These are phyloP conservation scores for Trichechus manatus DNA, from an alignment of 2,113 vertebrate species.

Conservation along the genomic window DNA sequence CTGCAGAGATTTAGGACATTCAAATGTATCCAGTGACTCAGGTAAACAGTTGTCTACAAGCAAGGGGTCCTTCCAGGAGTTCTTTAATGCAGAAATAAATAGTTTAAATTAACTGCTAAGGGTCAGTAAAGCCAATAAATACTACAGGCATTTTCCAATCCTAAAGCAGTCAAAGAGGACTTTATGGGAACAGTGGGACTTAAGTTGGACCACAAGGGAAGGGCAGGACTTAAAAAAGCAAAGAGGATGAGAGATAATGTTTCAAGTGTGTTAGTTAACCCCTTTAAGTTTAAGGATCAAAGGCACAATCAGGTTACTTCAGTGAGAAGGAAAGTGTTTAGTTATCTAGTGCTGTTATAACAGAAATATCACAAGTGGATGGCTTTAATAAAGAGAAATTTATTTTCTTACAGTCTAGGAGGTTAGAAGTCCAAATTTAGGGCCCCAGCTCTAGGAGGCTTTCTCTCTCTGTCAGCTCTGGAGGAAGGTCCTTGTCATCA, in stretches of 20 bases:
- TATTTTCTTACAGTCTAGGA: too few relatives aligned
- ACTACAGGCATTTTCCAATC: background rate
- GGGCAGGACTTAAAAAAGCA: background rate
- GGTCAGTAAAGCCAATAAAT: background rate
- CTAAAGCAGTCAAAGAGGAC: background rate
- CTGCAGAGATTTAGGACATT: background rate
- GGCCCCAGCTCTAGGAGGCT: too few relatives aligned
- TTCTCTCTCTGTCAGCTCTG: too few relatives aligned
- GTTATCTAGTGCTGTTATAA: too few relatives aligned
- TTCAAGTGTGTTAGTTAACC: background rate
- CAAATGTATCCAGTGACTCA: background rate
- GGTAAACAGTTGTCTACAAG: background rate
- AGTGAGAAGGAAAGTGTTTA: background rate
- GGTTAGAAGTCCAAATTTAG: too few relatives aligned
- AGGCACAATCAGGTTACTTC: background rate
- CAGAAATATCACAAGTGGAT: too few relatives aligned
- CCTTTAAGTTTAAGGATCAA: constrained; percentile 34
- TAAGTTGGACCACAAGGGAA: background rate
- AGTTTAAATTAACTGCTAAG: constrained; percentile 11
- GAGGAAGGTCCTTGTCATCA: too few relatives aligned
- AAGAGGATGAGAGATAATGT: background rate
- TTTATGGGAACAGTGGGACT: background rate
- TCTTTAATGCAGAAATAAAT: constrained; percentile 56
- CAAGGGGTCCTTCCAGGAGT: background rate
- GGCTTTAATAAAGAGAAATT: too few relatives aligned